A percentile compares a stretch with the other conserved stretches of the same genome.
Evolutionary conservation across 2,113 vertebrate genomes (phyloP).

Genomic region (Nerophis lumbriciformis): DNA sequence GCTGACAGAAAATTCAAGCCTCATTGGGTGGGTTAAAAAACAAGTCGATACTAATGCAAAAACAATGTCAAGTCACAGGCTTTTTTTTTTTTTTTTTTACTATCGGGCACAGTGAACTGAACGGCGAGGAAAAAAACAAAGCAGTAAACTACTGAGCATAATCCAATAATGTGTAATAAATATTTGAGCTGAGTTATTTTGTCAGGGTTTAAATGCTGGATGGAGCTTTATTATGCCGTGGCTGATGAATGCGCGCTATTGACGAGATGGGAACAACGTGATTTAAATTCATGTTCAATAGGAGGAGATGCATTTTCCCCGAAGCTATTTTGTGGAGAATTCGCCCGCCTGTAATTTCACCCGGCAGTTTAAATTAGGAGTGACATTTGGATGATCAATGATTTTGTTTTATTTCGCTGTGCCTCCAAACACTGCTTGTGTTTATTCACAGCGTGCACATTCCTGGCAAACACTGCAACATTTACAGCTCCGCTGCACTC

Average conservation of each 20-base stretch:
- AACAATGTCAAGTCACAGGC: constrained; percentile 46
- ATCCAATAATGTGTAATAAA: constrained; percentile 61
- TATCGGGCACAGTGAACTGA: constrained; percentile 30
- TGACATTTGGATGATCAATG: constrained; percentile 25
- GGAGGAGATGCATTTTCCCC: constrained; percentile 33
- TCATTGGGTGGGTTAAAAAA: too few relatives aligned
- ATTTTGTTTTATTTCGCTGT: constrained; percentile 6
- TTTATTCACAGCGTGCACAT: neutral
- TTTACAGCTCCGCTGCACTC: neutral
- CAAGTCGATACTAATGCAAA: constrained; percentile 5
- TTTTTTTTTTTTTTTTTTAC: constrained; percentile 28
- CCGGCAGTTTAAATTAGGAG: constrained; percentile 22
- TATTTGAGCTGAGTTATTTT: constrained; percentile 48
- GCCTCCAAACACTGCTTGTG: constrained; percentile 5
- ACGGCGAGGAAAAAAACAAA: constrained; percentile 43
- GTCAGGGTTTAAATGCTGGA: constrained; percentile 44
- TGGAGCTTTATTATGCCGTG: constrained; percentile 41
- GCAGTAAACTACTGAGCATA: constrained; percentile 39
- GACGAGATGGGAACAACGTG: constrained; percentile 25
- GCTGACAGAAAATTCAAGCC: too few relatives aligned
- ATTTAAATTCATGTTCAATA: constrained; percentile 44
- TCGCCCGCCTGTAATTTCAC: constrained; percentile 21
- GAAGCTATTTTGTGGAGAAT: constrained; percentile 32
- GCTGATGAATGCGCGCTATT: constrained; percentile 39
- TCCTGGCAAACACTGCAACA: constrained; percentile 2